Conservation (phyloP, 2,888 invertebrate genomes). For the Caradrina kadenii region DNA sequence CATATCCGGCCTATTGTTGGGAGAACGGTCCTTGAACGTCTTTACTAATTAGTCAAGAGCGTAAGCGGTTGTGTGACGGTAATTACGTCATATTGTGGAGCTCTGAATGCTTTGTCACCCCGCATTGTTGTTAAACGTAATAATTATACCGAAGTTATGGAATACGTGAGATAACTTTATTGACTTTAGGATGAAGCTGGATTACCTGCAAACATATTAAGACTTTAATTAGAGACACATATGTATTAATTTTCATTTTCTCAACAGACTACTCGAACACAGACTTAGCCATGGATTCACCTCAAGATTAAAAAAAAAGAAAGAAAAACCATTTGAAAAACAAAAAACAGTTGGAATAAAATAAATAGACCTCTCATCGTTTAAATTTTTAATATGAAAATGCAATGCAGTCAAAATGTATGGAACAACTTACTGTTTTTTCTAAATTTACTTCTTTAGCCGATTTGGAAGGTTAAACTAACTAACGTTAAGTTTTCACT, state of each 20-base stretch:
- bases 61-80: conserved; percentile 76
- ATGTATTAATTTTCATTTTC: neutral
- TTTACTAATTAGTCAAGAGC: conserved; percentile 77
- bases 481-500: no score
- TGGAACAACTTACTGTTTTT: no score
- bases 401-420: no score
- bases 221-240: neutral
- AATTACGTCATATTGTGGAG: conserved; percentile 63
- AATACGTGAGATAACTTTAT: conserved; percentile 28
- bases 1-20: conserved; percentile 80
- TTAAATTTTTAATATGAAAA: no score
- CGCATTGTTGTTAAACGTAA: conserved; percentile 56
- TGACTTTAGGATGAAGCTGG: neutral
- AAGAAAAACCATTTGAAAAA: no score
- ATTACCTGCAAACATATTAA: neutral
- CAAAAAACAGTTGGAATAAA: no score
- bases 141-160: conserved; percentile 39
- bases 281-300: no score
- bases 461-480: no score
- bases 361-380: no score
- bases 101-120: conserved; percentile 58
- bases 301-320: no score
- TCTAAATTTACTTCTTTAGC: no score
- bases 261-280: neutral
- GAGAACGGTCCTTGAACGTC: conserved; percentile 76